phyloP scores from a whole-genome alignment of 2,888 invertebrate species.

The Meiosimyza platycephala region DNA sequence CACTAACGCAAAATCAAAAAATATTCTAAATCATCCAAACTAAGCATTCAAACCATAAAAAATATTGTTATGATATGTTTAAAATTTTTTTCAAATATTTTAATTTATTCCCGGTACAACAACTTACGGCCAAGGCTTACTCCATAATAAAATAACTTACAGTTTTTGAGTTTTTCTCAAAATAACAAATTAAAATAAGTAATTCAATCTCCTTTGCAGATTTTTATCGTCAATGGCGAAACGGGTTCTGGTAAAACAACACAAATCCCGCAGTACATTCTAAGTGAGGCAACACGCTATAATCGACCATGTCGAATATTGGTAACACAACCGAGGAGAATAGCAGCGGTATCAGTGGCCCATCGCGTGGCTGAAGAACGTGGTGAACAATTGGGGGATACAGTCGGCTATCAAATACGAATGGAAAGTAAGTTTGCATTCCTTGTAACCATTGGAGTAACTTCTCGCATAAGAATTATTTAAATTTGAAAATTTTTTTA shows the following conservation, averaged over 20 bases:
- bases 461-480: background rate
- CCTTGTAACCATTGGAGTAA: background rate
- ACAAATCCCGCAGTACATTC: constrained; percentile 92
- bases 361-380: constrained; percentile 84
- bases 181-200: background rate
- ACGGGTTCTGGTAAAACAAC: constrained; percentile 97
- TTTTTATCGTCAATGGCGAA: constrained; percentile 82
- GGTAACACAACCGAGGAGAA: constrained; percentile 92
- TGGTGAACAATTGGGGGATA: constrained; percentile 74
- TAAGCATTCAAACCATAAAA: too few species aligned
- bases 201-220: constrained; percentile 65
- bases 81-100: too few species aligned
- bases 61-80: too few species aligned
- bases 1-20: too few species aligned
- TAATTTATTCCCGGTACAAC: too few species aligned
- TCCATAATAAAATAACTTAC: too few species aligned
- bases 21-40: too few species aligned
- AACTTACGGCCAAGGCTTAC: too few species aligned
- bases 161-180: too few species aligned
- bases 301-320: constrained; percentile 82
- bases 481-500: constrained; percentile 38
- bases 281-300: constrained; percentile 77
- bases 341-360: constrained; percentile 90
- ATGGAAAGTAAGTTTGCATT: constrained; percentile 74
- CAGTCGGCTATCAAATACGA: constrained; percentile 91